phyloP scores from a whole-genome alignment of 2,797 vertebrate species.

The Remorina albescens region DNA sequence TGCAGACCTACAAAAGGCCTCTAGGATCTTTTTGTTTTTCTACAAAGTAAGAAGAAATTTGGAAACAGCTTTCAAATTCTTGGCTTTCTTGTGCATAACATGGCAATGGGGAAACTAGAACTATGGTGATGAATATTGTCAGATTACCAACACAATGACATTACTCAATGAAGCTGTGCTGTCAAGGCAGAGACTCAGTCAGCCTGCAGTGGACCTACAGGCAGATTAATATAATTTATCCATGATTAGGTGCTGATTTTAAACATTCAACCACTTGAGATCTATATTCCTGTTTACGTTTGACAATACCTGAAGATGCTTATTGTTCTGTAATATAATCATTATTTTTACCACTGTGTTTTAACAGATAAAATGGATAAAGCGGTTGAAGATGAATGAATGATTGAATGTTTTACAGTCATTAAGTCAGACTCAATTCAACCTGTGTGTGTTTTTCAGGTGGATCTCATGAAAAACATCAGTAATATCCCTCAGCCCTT shows the following conservation, averaged over 20 bases:
- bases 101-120: slow-evolving; percentile 16
- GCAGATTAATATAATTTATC: too few relatives aligned
- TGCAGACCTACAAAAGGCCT: slow-evolving; percentile 53
- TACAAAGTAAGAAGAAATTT: slow-evolving; percentile 43
- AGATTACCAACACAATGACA: slow-evolving; percentile 22
- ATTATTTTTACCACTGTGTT: slow-evolving; percentile 23
- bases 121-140: slow-evolving; percentile 30
- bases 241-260: neutral
- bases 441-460: slow-evolving; percentile 80
- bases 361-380: too few relatives aligned
- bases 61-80: slow-evolving; percentile 37
- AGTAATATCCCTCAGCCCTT: slow-evolving; percentile 95
- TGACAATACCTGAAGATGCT: neutral
- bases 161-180: slow-evolving; percentile 4
- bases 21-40: slow-evolving; percentile 12
- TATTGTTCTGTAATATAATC: slow-evolving; percentile 7
- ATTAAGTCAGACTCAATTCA: neutral
- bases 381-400: too few relatives aligned
- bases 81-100: slow-evolving; percentile 36
- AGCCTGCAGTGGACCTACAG: neutral
- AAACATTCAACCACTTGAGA: neutral
- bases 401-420: neutral
- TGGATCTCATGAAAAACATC: slow-evolving; percentile 98
- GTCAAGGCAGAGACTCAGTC: slow-evolving; percentile 13
- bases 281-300: neutral